Base-by-base conservation (phyloP, 2,888 invertebrate species). In the Cotesia congregata region DNA sequence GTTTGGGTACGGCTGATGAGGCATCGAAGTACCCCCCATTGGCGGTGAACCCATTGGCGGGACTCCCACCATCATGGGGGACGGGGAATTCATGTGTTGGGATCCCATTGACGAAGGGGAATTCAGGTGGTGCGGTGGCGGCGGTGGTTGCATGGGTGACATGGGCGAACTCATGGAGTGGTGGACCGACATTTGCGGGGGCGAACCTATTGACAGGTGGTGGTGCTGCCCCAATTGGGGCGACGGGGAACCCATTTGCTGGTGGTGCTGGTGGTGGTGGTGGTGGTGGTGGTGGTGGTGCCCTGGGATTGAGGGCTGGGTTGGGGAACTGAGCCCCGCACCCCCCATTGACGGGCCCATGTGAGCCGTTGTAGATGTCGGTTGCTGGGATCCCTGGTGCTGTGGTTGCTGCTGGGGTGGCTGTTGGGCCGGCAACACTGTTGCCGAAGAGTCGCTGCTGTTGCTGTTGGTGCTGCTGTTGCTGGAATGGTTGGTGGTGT, bases 1-100 rank as follows among this genome's bases (percentile, higher is more conserved):
- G 94, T 94, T 94, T 94, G 94, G 94, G 94, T 94, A 94, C 93
- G 93, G 87, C 88, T 89, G 89, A 83, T 86, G 89, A 86, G 87
- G 87, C 87, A 86, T 87, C 88, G 87, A 83, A 86, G 86, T 87
- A 89, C 85, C 86, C 87, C 86, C 88, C 88, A 88, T 87, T 81
- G 85, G 85, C 80, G 86, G 86, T 78, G 86, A 88, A 85, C 82
- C 86, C 85, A 87, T 87, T 85, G 86, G 82, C 76, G 85, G 85
- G 80, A 84, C 84, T 75, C 83, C 83, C 80, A 77, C 89, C 89
- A 90, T 92, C 92, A 89, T 88, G 82, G 90, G 87, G 77, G 89
- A 89, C 78, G 88, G 86, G 73, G 88, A 90, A 86, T 83, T 90
- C 88, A 86, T 88, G 86, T 86, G 86, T 80, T 88, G 80, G 80